A percentile compares a stretch with the other conserved stretches of the same genome.
Evolutionary conservation across 2,797 vertebrate genomes (phyloP).

Genomic region (Pantherophis alleghaniensis): DNA sequence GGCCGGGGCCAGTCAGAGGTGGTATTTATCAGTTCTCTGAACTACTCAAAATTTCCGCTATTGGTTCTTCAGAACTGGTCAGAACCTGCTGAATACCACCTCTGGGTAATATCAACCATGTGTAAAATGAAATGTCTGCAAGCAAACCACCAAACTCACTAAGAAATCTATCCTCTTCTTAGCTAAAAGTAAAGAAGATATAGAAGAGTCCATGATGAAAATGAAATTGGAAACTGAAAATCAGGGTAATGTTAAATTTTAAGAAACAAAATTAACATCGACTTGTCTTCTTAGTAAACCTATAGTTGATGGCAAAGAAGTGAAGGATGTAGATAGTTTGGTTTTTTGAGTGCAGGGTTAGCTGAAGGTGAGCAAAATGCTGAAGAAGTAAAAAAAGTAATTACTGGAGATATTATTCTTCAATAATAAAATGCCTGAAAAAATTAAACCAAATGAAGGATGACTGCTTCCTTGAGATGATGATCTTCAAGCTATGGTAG

Average conservation of each 20-base stretch:
- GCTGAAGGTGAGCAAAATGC: not conserved
- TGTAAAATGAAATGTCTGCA: not conserved
- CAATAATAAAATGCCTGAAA: not conserved
- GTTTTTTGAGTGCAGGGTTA: not conserved
- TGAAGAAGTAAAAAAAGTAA: not conserved
- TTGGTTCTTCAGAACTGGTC: no score
- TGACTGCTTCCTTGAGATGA: not conserved
- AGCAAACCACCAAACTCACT: not conserved
- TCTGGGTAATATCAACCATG: not conserved
- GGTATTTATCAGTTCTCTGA: no score
- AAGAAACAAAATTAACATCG: not conserved
- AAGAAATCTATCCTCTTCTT: not conserved
- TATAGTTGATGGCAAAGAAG: not conserved
- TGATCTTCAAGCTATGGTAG: not conserved
- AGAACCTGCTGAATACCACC: no score
- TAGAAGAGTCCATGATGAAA: not conserved
- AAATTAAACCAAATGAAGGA: not conserved
- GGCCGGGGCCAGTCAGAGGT: no score
- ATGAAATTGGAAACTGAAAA: not conserved
- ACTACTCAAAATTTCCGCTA: no score
- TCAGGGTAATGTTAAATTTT: not conserved
- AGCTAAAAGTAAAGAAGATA: not conserved
- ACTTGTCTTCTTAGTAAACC: not conserved
- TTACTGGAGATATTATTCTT: not conserved
- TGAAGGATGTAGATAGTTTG: not conserved